Evolutionary conservation across 92 coral and sea anemone genomes (phyloP), one percentile per base, ranked within the genome.

Genomic region (Epizoanthus ramosus): DNA sequence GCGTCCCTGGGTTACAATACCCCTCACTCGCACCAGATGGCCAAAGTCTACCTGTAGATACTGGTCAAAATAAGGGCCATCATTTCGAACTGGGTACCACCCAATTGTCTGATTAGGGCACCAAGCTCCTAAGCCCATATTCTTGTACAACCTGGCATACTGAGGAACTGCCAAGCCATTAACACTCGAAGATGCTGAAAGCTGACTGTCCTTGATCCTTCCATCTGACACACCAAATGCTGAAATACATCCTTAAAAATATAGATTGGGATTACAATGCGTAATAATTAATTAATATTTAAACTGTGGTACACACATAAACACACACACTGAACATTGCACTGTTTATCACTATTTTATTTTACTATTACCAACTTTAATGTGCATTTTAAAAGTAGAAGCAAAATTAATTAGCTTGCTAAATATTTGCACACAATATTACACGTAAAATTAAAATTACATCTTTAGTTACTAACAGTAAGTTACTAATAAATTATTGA

Each of bases 201-300:
- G 77, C 74, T 93, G 94, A 37, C 71, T 45, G 81, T 95, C 93
- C 25, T 69, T 52, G 59, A 95, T 95, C 25, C 82, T 83, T 2
- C 90, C 90, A 90, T 92, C 87, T 58, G 81, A 86, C 90, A 95
- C 85, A 39, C 98, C 98, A 28, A 95, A 69, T 16, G 92, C 74
- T 12, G 83, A 79, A 57, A 71, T 75, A 68, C 98, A 92, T 47
- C 58, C 91, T 92, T 24, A 6, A 19, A 79, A 83, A 79, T 3
- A 25, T 15, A 10, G 3, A 0, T 52, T 24, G 1, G 0, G 12
- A 50, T 73, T 16, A 18, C 79, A 52, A 47, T 47, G 2, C 9
- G 54, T 47, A 47, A 47, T 47, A 47, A 47, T 8, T 47, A 37
- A 37, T 47, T 2, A 47, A 1, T 47, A 10, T 47, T 5, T 47